A percentile compares a stretch with the other conserved stretches of the same genome.
These are phyloP conservation scores for Mastomys natalensis DNA, from an alignment of 2,113 vertebrate species.

Conservation along the genomic window DNA sequence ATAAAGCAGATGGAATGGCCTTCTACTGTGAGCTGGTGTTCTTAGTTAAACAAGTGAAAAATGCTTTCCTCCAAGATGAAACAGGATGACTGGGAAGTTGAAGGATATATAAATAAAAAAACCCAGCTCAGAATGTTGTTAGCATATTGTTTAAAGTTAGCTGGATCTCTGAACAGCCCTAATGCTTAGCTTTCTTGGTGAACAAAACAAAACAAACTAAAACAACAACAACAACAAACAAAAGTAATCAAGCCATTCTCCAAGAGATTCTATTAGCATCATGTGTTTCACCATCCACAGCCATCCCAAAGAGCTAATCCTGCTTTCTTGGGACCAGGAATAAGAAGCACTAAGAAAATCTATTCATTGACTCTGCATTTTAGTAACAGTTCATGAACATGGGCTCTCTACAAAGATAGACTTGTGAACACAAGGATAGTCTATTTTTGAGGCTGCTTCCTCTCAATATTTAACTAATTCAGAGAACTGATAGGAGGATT, in stretches of 20 bases:
- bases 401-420: not conserved
- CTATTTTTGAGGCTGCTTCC: not conserved
- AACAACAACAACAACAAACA: too few species aligned
- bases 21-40: not conserved
- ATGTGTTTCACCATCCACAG: not conserved
- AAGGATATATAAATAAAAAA: not conserved
- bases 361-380: not conserved
- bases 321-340: not conserved
- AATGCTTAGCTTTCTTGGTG: not conserved
- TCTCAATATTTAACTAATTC: constrained; percentile 1
- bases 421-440: not conserved
- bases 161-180: not conserved
- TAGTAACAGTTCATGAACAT: not conserved
- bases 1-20: not conserved
- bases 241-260: too few species aligned
- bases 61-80: not conserved
- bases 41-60: not conserved
- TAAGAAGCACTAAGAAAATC: not conserved
- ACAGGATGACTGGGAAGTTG: not conserved
- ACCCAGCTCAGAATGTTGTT: not conserved
- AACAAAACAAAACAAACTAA: not conserved
- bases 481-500: not conserved
- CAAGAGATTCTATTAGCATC: not conserved
- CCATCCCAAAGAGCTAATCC: not conserved
- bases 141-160: not conserved